phyloP scores from a whole-genome alignment of 2,113 vertebrate species.

The Felis chaus region DNA sequence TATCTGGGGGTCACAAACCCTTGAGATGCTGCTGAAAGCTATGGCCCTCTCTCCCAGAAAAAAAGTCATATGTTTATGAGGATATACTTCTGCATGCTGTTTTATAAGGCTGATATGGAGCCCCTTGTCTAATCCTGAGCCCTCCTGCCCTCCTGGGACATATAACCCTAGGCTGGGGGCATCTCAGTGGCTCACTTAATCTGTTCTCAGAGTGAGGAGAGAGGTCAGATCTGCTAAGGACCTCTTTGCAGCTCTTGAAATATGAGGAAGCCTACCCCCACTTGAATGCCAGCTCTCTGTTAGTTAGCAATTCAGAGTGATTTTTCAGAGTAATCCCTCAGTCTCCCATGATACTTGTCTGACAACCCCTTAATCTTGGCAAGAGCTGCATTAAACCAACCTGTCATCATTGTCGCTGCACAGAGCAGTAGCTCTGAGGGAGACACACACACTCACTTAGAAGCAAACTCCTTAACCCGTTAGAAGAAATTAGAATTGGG shows the following conservation, averaged over 20 bases:
- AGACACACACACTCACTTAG: constrained; percentile 49
- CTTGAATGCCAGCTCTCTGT: constrained; percentile 73
- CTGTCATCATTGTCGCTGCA: constrained; percentile 83
- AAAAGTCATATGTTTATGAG: background rate
- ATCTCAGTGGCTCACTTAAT: constrained; percentile 50
- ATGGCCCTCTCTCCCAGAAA: no score
- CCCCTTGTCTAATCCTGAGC: background rate
- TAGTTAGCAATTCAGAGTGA: constrained; percentile 87
- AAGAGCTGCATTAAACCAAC: constrained; percentile 86
- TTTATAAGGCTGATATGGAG: background rate
- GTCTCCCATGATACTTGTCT: constrained; percentile 87
- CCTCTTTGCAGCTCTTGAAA: constrained; percentile 73
- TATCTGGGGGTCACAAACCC: background rate
- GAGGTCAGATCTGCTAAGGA: constrained; percentile 59
- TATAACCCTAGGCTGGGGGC: background rate
- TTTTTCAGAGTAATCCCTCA: constrained; percentile 86
- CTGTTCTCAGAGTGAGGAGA: constrained; percentile 9
- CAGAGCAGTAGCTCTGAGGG: constrained; percentile 79
- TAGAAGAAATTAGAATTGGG: constrained; percentile 84
- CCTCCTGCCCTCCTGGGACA: background rate
- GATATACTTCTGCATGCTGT: background rate
- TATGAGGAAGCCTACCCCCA: constrained; percentile 69
- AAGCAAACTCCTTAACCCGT: constrained; percentile 81
- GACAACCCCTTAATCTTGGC: constrained; percentile 89
- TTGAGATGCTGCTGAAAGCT: background rate